Evolutionary conservation across 2,797 vertebrate species (phyloP).

Genomic region (Cynopterus sphinx): DNA sequence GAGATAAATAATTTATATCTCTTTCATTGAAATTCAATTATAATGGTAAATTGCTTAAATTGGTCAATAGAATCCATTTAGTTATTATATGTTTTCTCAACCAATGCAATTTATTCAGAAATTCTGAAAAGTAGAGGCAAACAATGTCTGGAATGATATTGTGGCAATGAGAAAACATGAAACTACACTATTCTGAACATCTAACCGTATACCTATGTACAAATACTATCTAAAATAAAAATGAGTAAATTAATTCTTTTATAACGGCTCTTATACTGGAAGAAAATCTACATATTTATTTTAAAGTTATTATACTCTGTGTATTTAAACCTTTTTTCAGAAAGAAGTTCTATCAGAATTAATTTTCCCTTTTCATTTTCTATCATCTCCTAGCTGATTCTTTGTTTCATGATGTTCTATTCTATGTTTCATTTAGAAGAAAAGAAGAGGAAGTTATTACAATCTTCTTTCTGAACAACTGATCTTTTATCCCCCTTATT

Average conservation of each 20-base stretch:
- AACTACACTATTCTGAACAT: not conserved
- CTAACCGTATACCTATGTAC: not conserved
- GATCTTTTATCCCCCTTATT: not conserved
- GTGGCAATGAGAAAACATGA: not conserved
- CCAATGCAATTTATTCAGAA: not conserved
- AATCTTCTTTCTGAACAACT: constrained; percentile 14
- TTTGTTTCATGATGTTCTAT: constrained; percentile 22
- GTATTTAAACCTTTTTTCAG: not conserved
- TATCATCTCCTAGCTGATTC: not conserved
- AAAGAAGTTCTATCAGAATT: constrained; percentile 1
- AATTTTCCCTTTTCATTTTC: constrained; percentile 36
- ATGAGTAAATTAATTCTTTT: not conserved
- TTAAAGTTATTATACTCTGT: not conserved
- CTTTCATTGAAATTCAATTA: not conserved
- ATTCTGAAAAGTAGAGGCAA: not conserved
- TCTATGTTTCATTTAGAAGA: not conserved
- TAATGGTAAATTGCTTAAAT: not conserved
- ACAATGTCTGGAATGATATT: not conserved
- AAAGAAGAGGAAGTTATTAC: constrained; percentile 2
- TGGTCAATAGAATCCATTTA: not conserved
- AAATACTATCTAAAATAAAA: not conserved
- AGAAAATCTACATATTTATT: not conserved
- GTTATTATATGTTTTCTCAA: not conserved
- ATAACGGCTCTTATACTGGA: not conserved
- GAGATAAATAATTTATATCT: not conserved